Evolutionary conservation across 2,888 invertebrate genomes (phyloP).

Genomic region (Drosophila imparisetae): DNA sequence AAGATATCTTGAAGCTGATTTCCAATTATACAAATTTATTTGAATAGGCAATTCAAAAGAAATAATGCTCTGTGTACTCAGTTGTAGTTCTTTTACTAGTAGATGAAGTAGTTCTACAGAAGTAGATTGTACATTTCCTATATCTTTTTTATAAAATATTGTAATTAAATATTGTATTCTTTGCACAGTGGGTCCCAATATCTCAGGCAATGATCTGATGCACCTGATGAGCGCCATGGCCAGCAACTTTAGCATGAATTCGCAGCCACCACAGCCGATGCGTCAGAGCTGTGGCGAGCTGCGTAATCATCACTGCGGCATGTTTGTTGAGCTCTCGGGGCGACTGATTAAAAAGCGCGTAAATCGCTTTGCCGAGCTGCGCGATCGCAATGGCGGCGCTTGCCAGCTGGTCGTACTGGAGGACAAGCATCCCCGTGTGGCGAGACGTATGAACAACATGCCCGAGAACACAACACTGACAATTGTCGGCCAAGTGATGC

Average conservation of each 20-base stretch:
- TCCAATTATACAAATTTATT: background rate
- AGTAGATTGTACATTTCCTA: background rate
- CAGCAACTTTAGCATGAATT: conserved; percentile 82
- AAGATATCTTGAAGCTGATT: background rate
- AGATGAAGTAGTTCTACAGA: background rate
- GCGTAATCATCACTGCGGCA: conserved; percentile 85
- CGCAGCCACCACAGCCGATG: conserved; percentile 83
- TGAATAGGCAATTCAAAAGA: background rate
- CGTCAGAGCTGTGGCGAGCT: conserved; percentile 87
- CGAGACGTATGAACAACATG: conserved; percentile 84
- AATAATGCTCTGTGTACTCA: background rate
- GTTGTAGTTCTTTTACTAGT: too few relatives aligned
- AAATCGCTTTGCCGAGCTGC: conserved; percentile 87
- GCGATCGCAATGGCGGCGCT: conserved; percentile 88
- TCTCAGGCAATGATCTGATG: conserved; percentile 78
- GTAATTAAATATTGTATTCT: background rate
- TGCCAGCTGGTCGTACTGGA: conserved; percentile 86
- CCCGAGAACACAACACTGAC: conserved; percentile 84
- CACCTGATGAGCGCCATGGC: conserved; percentile 82
- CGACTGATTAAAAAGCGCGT: conserved; percentile 87
- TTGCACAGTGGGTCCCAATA: conserved; percentile 66
- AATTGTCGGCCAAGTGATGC: conserved; percentile 83
- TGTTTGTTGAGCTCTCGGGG: conserved; percentile 87
- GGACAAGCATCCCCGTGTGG: conserved; percentile 84
- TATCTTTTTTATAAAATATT: background rate